A percentile compares a stretch with the other conserved stretches of the same genome.
Conservation (phyloP, 2,113 vertebrate species). For the Anarrhichthys ocellatus region DNA sequence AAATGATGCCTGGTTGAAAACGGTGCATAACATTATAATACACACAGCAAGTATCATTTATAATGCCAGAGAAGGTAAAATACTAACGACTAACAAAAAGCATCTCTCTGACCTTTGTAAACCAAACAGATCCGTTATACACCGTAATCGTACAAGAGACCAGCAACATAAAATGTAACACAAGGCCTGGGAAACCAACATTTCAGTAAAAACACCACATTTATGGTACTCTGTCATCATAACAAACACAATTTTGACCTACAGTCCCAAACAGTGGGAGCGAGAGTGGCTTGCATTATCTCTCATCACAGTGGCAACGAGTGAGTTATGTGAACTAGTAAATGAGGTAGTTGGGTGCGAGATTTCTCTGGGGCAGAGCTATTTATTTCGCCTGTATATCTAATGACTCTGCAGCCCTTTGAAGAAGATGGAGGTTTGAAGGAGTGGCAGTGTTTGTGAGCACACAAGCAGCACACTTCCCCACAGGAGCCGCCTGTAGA, state of each 20-base stretch:
- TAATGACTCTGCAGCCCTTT: slow-evolving; percentile 77
- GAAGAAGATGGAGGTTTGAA: slow-evolving; percentile 80
- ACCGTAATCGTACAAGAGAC: background rate
- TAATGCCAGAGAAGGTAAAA: background rate
- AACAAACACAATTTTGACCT: slow-evolving; percentile 24
- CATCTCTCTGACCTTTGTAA: background rate
- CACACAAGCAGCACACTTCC: slow-evolving; percentile 57
- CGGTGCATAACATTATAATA: background rate
- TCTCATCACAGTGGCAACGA: slow-evolving; percentile 36
- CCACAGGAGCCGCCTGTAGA: slow-evolving; percentile 60
- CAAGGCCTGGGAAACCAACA: background rate
- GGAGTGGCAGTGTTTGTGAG: slow-evolving; percentile 70
- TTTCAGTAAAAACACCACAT: background rate
- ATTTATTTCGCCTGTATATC: slow-evolving; percentile 77
- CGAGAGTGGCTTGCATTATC: slow-evolving; percentile 29
- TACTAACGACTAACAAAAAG: background rate
- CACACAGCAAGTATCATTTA: background rate
- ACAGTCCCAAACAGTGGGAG: slow-evolving; percentile 6
- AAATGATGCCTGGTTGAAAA: slow-evolving; percentile 11
- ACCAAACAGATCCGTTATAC: background rate
- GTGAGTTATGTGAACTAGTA: slow-evolving; percentile 64
- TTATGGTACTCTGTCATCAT: slow-evolving; percentile 6
- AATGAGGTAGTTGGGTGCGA: slow-evolving; percentile 68
- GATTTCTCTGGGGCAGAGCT: slow-evolving; percentile 73
- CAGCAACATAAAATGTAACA: background rate